These are phyloP conservation scores for Mycetomoellerius zeteki DNA, from an alignment of 1,140 invertebrate species.

Conservation along the genomic window DNA sequence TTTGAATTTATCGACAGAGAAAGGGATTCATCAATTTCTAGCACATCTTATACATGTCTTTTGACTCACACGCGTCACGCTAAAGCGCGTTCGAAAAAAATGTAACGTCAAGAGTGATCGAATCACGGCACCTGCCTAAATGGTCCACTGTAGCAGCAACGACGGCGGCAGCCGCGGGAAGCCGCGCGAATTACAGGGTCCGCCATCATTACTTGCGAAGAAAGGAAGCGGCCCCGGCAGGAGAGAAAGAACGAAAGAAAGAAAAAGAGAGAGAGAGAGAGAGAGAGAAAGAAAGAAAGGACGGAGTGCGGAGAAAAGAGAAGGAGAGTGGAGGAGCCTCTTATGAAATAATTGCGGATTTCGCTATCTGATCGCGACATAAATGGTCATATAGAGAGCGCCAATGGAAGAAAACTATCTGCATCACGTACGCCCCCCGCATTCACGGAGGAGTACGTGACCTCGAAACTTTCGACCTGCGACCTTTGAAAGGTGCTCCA, in stretches of 20 bases:
- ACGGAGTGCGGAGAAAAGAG: not conserved
- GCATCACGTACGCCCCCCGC: conserved; percentile 52
- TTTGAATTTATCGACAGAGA: not conserved
- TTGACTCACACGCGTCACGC: conserved; percentile 25
- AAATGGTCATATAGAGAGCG: conserved; percentile 53
- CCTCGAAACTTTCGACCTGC: conserved; percentile 55
- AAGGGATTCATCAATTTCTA: not conserved
- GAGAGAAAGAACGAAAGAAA: not conserved
- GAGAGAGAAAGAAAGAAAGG: not conserved
- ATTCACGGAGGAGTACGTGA: conserved; percentile 56
- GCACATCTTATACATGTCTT: not conserved
- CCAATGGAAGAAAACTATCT: conserved; percentile 63
- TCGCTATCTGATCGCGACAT: conserved; percentile 69
- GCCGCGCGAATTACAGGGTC: conserved; percentile 75
- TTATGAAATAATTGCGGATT: conserved; percentile 73
- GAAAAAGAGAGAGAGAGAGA: not conserved
- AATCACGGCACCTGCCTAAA: conserved; percentile 72
- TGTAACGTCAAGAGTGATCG: conserved; percentile 64
- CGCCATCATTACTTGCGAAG: conserved; percentile 69
- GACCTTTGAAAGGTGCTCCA: conserved; percentile 58
- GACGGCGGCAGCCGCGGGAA: conserved; percentile 64
- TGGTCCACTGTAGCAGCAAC: conserved; percentile 40
- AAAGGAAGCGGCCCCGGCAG: conserved; percentile 44
- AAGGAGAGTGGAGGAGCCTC: conserved; percentile 13
- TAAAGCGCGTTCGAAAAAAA: conserved; percentile 29